Conservation (phyloP, 2,113 vertebrate genomes). For the Setophaga coronata region DNA sequence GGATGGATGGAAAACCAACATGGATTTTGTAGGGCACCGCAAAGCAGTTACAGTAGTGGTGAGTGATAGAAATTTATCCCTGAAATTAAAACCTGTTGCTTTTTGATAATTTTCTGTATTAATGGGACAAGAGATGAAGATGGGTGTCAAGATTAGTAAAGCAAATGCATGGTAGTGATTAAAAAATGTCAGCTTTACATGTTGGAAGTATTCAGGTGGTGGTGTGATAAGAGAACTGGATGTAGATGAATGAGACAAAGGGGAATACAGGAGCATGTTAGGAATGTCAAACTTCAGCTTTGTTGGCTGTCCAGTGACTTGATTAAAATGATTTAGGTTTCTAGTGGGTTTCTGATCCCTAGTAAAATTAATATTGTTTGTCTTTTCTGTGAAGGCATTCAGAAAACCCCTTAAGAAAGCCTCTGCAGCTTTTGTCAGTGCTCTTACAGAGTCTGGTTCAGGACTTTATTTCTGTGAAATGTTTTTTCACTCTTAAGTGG, state of each 20-base stretch:
- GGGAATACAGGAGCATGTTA: not conserved
- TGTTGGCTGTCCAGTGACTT: not conserved
- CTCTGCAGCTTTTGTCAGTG: not conserved
- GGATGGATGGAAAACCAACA: conserved; percentile 98
- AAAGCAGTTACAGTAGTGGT: conserved; percentile 99
- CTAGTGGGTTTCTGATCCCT: not conserved
- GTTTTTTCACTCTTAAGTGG: not conserved
- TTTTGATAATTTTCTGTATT: not conserved
- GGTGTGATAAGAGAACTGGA: not conserved
- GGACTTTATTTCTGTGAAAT: not conserved
- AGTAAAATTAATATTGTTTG: not conserved
- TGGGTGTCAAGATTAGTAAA: not conserved
- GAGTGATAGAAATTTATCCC: not conserved
- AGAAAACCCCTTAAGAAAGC: not conserved
- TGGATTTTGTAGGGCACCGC: conserved; percentile 98
- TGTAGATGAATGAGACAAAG: not conserved
- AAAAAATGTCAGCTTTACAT: not conserved
- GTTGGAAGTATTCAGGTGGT: not conserved
- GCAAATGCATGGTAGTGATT: not conserved
- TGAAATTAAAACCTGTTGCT: not conserved
- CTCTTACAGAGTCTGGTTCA: not conserved
- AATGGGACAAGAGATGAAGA: not conserved
- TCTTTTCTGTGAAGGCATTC: not conserved
- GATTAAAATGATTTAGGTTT: not conserved
- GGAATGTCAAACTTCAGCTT: not conserved